These are phyloP conservation scores for Drosophila sproati DNA, from an alignment of 1,140 invertebrate genomes.

Conservation along the genomic window DNA sequence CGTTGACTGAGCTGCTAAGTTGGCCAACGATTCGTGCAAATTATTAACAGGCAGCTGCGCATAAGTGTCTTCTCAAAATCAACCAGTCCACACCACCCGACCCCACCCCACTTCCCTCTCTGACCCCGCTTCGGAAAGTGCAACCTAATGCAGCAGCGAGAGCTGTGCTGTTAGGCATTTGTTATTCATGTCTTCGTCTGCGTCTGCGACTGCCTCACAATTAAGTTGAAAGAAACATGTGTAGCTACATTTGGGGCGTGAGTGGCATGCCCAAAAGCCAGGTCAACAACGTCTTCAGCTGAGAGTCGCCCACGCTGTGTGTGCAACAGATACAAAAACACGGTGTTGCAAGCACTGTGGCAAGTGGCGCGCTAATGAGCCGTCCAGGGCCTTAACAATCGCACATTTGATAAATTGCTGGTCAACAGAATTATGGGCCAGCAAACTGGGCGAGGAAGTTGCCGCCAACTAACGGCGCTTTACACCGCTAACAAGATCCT, in stretches of 20 bases:
- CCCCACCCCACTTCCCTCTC: not conserved
- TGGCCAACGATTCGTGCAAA: conserved; percentile 44
- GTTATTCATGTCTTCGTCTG: conserved; percentile 38
- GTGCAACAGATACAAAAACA: not conserved
- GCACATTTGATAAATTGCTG: conserved; percentile 72
- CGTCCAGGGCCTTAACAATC: conserved; percentile 49
- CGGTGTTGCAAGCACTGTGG: conserved; percentile 27
- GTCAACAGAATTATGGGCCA: conserved; percentile 24
- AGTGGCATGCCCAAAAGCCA: conserved; percentile 61
- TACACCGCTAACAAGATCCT: conserved; percentile 45
- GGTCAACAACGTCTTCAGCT: conserved; percentile 41
- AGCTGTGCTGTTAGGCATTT: conserved; percentile 28
- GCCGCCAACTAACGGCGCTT: conserved; percentile 35
- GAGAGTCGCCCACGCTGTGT: conserved; percentile 31
- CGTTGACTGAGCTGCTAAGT: conserved; percentile 20
- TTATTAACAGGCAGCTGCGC: conserved; percentile 49
- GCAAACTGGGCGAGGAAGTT: conserved; percentile 19
- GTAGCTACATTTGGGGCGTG: conserved; percentile 47
- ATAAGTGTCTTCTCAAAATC: conserved; percentile 17
- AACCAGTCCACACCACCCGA: not conserved
- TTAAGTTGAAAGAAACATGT: conserved; percentile 52
- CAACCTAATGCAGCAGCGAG: conserved; percentile 25
- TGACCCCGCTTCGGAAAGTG: conserved; percentile 5
- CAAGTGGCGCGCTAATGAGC: conserved; percentile 70
- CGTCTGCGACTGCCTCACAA: conserved; percentile 32